Base-by-base conservation (phyloP, 2,888 invertebrate genomes). In the Apoda limacodes region DNA sequence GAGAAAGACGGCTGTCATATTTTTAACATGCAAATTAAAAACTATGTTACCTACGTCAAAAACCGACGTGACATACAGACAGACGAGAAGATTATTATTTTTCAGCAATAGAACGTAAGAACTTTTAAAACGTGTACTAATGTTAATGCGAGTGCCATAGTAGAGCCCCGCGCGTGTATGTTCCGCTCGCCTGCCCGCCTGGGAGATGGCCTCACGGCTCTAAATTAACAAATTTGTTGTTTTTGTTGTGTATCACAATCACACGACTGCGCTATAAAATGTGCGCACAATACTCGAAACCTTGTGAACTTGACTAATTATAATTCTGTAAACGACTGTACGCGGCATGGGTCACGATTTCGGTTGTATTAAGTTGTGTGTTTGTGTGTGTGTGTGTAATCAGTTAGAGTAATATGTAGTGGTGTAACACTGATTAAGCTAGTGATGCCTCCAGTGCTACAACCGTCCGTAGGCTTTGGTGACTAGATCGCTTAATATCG, bases 151-250 rank as follows among this genome's bases (percentile, higher is more conserved):
- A 27, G 26, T 30, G 28, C 24, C 30, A 34, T 40, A 34, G 42
- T 42, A 34, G 33, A 42, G 37, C 45, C 48, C 41, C 45, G 42
- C 45, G 43, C 36, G 37, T 38, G 36, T 32, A 31, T 30, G 54
- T 50, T 45, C 51, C 55, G 55, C 42, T 52, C 36, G 49, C 48
- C 32, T 46, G 48, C 30, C 34, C 38, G 43, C 37, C 39, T 35
- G 37, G 39, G 45, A 54, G 49, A 44, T 48, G 52, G 52, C 55
- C 52, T 53, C 57, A 46, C 45, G 35, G 39, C 25, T 40, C 34
- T 32, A 32, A 40, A n/a, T n/a, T n/a, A n/a, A n/a, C n/a, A n/a
- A n/a, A n/a, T n/a, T n/a, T n/a, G n/a, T 42, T 48, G 42, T 43
- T 40, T 40, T 45, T 34, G 36, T 41, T 32, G 28, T 28, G 30